Evolutionary conservation across 2,113 vertebrate species (phyloP).

Genomic region (Oceanodroma tethys): DNA sequence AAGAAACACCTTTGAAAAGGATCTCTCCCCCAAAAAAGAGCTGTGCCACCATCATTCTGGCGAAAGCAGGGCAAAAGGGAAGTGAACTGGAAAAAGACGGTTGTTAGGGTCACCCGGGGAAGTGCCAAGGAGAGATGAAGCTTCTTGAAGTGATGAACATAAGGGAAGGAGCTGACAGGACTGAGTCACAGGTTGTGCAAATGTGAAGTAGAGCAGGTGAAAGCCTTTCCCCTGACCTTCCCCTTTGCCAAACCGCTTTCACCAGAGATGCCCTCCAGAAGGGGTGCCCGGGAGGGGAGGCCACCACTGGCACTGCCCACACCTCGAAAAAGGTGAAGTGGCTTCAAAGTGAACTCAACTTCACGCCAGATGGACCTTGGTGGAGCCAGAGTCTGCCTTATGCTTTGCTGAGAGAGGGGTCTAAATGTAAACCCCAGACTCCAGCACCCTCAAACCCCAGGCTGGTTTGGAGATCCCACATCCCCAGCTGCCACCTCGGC

Average conservation of each 20-base stretch:
- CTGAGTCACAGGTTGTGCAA: neutral
- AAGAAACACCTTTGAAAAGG: neutral
- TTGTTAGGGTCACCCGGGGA: neutral
- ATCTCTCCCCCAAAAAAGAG: neutral
- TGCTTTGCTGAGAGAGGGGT: neutral
- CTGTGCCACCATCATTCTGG: neutral
- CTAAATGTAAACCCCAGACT: neutral
- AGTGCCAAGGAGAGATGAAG: neutral
- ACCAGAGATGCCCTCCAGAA: neutral
- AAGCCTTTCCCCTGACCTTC: neutral
- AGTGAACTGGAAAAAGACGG: neutral
- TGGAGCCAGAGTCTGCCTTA: neutral
- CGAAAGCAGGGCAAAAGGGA: neutral
- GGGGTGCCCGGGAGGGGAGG: neutral
- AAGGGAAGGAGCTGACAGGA: neutral
- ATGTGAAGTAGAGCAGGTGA: neutral
- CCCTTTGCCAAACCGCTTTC: neutral
- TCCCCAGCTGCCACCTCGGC: neutral
- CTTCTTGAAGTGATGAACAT: neutral
- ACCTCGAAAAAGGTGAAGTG: neutral
- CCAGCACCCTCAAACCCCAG: neutral
- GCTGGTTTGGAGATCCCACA: neutral
- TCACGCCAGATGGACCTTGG: fast-evolving
- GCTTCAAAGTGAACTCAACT: neutral
- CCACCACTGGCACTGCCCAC: neutral